Base-by-base conservation (phyloP, 2,113 vertebrate species). In the Epinephelus moara region DNA sequence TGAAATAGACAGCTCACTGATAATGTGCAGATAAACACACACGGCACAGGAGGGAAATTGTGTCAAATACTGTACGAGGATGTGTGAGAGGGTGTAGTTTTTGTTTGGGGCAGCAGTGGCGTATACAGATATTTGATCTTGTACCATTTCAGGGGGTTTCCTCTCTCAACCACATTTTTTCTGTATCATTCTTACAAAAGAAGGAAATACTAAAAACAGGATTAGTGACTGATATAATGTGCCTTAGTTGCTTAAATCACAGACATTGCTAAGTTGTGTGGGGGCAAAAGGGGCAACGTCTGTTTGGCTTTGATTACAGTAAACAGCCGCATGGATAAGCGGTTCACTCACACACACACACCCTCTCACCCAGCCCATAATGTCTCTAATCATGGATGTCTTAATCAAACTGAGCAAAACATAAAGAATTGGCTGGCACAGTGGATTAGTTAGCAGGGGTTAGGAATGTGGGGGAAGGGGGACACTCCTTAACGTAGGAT, bases 371-470 rank as follows among this genome's bases (percentile, higher is more conserved):
- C 90, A 82, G 80, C 81, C 78, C 82, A 75, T 92, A 95, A 96
- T 95, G 94, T 95, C 93, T 96, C 94, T 95, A 95, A 96, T 96
- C 95, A 94, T 90, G 85, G 87, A 93, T 89, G 89, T 93, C 95
- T 95, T 96, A 96, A 96, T 96, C 93, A 96, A 95, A 95, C 91
- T 82, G 67, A 90, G 92, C 90, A 84, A 94, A 93, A 93, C 89
- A 89, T 88, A 89, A 94, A 92, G 94, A 95, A 95, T 91, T 93
- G 91, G 88, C 90, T 6, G 37, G 92, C 90, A 94, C 88, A 72
- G 90, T 88, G 93, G 94, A 95, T 96, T 96, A 95, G 91, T 70
- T 95, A 78, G 91, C 93, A 93, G 94, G 95, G 93, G 95, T 94
- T 89, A 83, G 88, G 81, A 90, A 89, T 85, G 88, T 82, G 81